phyloP scores from a whole-genome alignment of 2,113 vertebrate genomes.

The Regulus satrapa region DNA sequence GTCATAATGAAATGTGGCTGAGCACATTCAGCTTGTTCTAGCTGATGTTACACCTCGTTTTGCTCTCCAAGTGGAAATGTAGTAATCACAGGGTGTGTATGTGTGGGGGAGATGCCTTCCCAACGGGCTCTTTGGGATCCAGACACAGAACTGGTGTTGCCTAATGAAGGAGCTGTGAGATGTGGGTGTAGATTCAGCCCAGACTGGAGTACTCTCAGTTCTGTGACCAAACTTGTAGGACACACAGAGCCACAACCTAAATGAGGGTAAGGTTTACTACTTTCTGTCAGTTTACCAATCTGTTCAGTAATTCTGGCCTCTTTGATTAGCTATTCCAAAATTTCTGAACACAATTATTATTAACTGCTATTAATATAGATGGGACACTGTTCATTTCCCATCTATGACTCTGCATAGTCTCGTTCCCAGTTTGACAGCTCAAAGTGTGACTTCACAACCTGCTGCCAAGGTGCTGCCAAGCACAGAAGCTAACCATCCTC shows the following conservation, averaged over 20 bases:
- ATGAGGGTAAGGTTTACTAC: neutral
- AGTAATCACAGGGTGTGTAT: slow-evolving; percentile 17
- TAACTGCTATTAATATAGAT: neutral
- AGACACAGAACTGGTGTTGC: neutral
- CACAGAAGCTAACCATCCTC: neutral
- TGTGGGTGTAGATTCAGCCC: neutral
- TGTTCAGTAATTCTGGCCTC: neutral
- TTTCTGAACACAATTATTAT: neutral
- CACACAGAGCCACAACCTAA: neutral
- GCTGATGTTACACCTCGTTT: neutral
- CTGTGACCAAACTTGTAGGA: neutral
- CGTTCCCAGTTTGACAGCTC: neutral
- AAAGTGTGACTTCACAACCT: neutral
- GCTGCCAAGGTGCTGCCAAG: neutral
- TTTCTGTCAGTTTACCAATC: neutral
- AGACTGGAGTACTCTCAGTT: neutral
- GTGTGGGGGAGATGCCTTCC: neutral
- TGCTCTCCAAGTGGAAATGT: slow-evolving; percentile 16
- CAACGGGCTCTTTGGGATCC: neutral
- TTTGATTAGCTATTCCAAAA: neutral
- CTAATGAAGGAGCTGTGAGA: neutral
- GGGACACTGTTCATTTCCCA: neutral
- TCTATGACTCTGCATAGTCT: neutral
- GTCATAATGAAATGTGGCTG: neutral
- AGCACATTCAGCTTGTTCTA: slow-evolving; percentile 10